A percentile compares a stretch with the other conserved stretches of the same genome.
These are phyloP conservation scores for Eristalinus aeneus DNA, from an alignment of 2,888 invertebrate species.

Conservation along the genomic window DNA sequence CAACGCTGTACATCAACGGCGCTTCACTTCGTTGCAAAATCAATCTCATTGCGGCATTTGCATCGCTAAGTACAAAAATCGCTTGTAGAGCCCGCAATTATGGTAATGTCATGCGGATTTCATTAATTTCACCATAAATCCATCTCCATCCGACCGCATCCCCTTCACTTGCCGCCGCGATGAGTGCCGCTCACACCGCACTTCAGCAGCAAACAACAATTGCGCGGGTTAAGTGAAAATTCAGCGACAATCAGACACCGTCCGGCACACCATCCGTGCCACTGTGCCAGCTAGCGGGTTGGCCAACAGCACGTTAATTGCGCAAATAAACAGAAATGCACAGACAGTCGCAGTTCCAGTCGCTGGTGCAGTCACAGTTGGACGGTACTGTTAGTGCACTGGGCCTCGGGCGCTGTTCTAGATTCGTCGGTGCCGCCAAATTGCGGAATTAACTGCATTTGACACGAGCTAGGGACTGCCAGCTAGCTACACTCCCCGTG, in stretches of 20 bases:
- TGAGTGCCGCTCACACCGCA: not conserved
- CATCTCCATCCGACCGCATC: not conserved
- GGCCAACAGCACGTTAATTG: constrained; percentile 9
- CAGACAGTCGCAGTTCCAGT: not conserved
- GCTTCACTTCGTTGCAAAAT: not conserved
- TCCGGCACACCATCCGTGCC: not conserved
- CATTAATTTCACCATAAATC: constrained; percentile 8
- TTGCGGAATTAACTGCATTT: constrained; percentile 56
- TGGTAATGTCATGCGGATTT: not conserved
- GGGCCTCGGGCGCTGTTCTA: constrained; percentile 38
- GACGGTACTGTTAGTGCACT: not conserved
- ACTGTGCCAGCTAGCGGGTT: not conserved
- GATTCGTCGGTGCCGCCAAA: constrained; percentile 44
- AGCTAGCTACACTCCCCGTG: not conserved
- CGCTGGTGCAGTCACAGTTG: no score
- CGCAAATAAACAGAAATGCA: constrained; percentile 2
- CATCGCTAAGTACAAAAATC: not conserved
- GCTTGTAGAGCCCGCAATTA: not conserved
- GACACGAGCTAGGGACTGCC: constrained; percentile 31
- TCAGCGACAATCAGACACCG: constrained; percentile 5
- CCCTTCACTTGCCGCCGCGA: not conserved
- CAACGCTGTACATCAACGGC: not conserved
- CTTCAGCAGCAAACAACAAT: constrained; percentile 27
- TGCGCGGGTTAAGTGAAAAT: constrained; percentile 18
- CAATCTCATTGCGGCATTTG: not conserved